Percentiles rank a stretch among this genome's conserved stretches.
These are phyloP conservation scores for Mongoloraphidia duomilia DNA, from an alignment of 2,888 invertebrate genomes.

Conservation along the genomic window DNA sequence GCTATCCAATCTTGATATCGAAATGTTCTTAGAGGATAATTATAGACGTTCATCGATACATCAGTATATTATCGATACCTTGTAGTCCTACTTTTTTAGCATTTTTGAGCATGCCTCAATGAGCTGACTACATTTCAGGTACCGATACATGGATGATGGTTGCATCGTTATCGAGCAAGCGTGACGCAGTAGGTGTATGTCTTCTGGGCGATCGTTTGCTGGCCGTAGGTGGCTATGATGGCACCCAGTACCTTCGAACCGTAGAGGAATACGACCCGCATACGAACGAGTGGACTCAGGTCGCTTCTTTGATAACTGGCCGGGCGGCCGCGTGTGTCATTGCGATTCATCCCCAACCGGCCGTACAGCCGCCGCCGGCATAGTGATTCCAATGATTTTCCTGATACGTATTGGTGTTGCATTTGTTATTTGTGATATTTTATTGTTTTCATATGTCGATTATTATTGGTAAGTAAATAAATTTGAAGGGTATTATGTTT, in stretches of 20 bases:
- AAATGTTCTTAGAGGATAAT: too few species aligned
- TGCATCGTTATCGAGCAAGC: conserved; percentile 64
- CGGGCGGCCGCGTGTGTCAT: conserved; percentile 84
- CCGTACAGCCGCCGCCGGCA: background rate
- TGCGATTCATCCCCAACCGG: conserved; percentile 32
- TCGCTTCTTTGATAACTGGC: conserved; percentile 65
- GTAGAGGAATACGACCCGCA: conserved; percentile 85
- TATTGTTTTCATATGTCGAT: too few species aligned
- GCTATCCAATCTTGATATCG: too few species aligned
- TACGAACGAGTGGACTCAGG: conserved; percentile 61
- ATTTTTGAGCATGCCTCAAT: too few species aligned
- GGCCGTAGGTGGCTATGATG: conserved; percentile 85
- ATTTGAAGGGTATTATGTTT: too few species aligned
- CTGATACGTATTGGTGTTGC: too few species aligned
- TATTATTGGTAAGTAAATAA: too few species aligned
- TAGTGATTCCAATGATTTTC: background rate
- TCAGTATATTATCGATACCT: too few species aligned
- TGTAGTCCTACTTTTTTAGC: too few species aligned
- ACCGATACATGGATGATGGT: conserved; percentile 81
- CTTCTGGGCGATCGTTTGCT: conserved; percentile 68
- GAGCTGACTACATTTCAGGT: conserved; percentile 36
- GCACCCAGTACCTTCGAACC: conserved; percentile 69
- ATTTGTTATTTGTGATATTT: too few species aligned
- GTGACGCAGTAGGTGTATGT: conserved; percentile 82
- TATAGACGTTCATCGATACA: too few species aligned